phyloP scores from a whole-genome alignment of 2,113 vertebrate genomes.

The Semnornis frantzii region DNA sequence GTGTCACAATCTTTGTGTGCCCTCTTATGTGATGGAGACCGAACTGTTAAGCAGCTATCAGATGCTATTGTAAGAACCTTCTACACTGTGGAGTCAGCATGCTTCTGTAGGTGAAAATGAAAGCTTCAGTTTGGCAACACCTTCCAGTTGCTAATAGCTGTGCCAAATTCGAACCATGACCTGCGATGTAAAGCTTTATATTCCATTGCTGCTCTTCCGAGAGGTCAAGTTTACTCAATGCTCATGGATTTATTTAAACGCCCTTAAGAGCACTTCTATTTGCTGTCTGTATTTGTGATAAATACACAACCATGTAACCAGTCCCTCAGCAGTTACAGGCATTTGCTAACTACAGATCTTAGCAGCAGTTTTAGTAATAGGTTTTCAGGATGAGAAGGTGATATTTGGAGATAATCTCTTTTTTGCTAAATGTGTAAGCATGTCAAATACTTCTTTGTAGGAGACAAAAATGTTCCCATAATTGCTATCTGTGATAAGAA shows the following conservation, averaged over 20 bases:
- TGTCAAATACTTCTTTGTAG: neutral
- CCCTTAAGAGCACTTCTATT: neutral
- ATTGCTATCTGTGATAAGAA: neutral
- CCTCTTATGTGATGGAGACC: neutral
- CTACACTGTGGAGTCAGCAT: neutral
- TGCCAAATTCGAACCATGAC: neutral
- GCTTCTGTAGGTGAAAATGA: neutral
- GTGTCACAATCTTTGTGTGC: neutral
- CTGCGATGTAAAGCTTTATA: neutral
- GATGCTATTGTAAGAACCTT: neutral
- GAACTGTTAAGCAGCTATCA: neutral
- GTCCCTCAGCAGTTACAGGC: neutral
- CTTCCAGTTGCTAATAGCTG: neutral
- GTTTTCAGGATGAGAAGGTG: constrained; percentile 6
- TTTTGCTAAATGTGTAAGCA: neutral
- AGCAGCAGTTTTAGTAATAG: constrained; percentile 30
- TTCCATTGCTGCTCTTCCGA: neutral
- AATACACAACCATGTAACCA: neutral
- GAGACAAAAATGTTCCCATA: neutral
- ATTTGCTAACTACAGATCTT: constrained; percentile 34
- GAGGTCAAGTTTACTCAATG: neutral
- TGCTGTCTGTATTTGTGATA: constrained; percentile 9
- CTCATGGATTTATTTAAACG: neutral
- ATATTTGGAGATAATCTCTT: neutral
- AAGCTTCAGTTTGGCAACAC: neutral